Evolutionary conservation across 2,113 vertebrate species (phyloP).

Genomic region (Etheostoma cragini): DNA sequence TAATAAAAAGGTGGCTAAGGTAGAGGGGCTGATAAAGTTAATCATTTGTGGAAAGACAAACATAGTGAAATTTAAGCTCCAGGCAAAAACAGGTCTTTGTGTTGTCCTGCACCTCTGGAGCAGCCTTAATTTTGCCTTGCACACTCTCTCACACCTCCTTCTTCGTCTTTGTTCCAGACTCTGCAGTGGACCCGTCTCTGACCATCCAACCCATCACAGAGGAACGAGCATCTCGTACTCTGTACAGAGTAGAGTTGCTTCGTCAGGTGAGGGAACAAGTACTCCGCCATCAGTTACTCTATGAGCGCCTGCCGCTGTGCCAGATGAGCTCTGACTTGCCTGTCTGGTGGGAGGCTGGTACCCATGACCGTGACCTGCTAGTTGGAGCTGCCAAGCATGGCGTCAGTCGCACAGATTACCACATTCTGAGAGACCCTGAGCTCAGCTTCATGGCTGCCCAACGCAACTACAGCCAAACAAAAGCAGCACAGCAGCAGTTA

Average conservation of each 20-base stretch:
- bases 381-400: slow-evolving; percentile 97
- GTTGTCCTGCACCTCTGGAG: background rate
- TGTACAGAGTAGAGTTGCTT: slow-evolving; percentile 96
- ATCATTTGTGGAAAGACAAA: slow-evolving; percentile 69
- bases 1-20: slow-evolving; percentile 38
- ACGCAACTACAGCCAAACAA: slow-evolving; percentile 93
- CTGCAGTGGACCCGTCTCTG: slow-evolving; percentile 88
- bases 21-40: slow-evolving; percentile 61
- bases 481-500: slow-evolving; percentile 82
- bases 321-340: slow-evolving; percentile 94
- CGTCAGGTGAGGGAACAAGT: slow-evolving; percentile 98
- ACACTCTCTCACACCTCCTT: slow-evolving; percentile 1
- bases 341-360: slow-evolving; percentile 95
- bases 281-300: slow-evolving; percentile 90
- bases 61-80: slow-evolving; percentile 37
- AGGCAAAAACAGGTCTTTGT: slow-evolving; percentile 32
- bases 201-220: slow-evolving; percentile 98
- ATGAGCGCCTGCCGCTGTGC: slow-evolving; percentile 92
- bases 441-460: slow-evolving; percentile 96
- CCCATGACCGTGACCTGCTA: slow-evolving; percentile 95
- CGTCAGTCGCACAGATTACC: slow-evolving; percentile 98
- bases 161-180: slow-evolving; percentile 81
- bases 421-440: slow-evolving; percentile 97
- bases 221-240: slow-evolving; percentile 95
- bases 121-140: slow-evolving; percentile 5